Evolutionary conservation across 2,797 vertebrate species (phyloP), one percentile per base, ranked within the genome.

Genomic region (Schizothorax lantsangensis): DNA sequence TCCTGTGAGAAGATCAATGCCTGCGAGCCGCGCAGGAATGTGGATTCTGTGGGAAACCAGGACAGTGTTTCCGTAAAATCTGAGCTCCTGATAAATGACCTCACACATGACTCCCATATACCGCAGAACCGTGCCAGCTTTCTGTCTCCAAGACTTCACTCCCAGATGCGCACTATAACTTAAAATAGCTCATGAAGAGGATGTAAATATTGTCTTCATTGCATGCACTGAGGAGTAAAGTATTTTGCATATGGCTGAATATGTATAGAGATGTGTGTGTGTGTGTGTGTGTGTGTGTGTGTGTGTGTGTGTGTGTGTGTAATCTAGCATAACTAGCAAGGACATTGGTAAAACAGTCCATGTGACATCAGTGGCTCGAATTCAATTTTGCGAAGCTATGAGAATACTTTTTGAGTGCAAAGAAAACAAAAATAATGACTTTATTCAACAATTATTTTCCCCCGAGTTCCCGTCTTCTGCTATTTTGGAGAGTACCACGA

Each of bases 11-110:
- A 94, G 93, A 94, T 95, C 93, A 92, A 92, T 94, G 93, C 91
- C 91, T 93, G 92, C 38, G 77, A 92, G 92, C 93, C 92, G 91
- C 83, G 87, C 91, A 93, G 94, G 94, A 95, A 95, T 94, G 93
- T 91, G 91, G 92, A 93, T 94, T 95, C 90, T 91, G 91, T 94
- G 93, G 91, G 93, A 94, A 88, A 94, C 49, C 52, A 92, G 84
- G 85, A 91, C 90, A 90, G 84, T 90, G 90, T 91, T 88, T 93
- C 93, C 92, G 93, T 88, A 93, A 86, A 92, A 90, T 89, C 90
- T 93, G 91, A 92, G 89, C 88, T 91, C 86, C 91, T 90, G 91
- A 93, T 92, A 91, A 89, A 94, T 89, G 91, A 92, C 91, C 91
- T 90, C 78, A 59, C 90, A 90, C 87, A 88, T 93, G 90, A 94